phyloP scores from a whole-genome alignment of 2,888 invertebrate species.

The Euclidia mi region DNA sequence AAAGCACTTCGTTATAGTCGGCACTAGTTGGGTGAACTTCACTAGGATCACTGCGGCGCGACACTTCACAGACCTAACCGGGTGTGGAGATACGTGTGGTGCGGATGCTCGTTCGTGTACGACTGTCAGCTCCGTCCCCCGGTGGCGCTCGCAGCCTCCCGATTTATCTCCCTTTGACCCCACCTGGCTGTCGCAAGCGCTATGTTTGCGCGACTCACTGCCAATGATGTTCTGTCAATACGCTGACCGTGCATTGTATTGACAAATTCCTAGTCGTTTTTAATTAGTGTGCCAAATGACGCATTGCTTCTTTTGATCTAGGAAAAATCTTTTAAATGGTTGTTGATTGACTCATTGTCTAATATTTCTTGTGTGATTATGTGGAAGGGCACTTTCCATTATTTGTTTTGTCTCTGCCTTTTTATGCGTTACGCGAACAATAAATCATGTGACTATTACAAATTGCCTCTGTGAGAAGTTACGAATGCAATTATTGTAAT shows the following conservation, averaged over 20 bases:
- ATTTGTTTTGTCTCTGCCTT: constrained; percentile 24
- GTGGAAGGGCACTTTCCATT: constrained; percentile 19
- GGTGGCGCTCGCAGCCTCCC: constrained; percentile 80
- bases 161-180: constrained; percentile 86
- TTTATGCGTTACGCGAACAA: constrained; percentile 10
- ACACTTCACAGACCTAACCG: constrained; percentile 80
- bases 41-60: constrained; percentile 45
- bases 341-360: constrained; percentile 40
- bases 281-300: constrained; percentile 80
- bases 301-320: constrained; percentile 55
- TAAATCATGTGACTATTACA: constrained; percentile 42
- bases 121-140: constrained; percentile 77
- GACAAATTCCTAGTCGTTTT: constrained; percentile 76
- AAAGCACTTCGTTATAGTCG: constrained; percentile 69
- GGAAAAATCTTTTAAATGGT: constrained; percentile 41
- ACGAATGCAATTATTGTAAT: constrained; percentile 41
- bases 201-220: constrained; percentile 69
- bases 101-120: constrained; percentile 83
- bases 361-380: constrained; percentile 14
- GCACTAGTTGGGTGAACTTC: constrained; percentile 54
- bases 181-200: constrained; percentile 84
- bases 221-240: constrained; percentile 89
- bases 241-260: constrained; percentile 80
- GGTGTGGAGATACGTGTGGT: constrained; percentile 83
- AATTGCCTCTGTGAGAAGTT: constrained; percentile 41